These are phyloP conservation scores for Abrostola tripartita DNA, from an alignment of 2,888 invertebrate species.

Conservation along the genomic window DNA sequence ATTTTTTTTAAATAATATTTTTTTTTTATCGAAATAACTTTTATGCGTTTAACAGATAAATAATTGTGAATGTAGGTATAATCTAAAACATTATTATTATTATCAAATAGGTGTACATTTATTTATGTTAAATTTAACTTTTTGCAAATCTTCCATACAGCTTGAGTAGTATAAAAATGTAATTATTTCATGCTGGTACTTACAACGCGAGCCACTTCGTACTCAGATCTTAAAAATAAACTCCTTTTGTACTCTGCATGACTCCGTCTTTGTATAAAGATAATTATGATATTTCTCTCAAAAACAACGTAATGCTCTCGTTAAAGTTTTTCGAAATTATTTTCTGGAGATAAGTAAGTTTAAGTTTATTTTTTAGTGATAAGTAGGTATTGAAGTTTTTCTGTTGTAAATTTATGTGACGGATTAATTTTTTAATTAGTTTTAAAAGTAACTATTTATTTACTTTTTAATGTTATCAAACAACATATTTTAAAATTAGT, in stretches of 20 bases:
- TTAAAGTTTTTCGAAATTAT: slow-evolving; percentile 13
- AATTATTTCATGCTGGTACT: slow-evolving; percentile 59
- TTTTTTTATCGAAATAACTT: no score
- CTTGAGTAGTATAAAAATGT: slow-evolving; percentile 57
- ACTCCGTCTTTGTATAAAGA: slow-evolving; percentile 51
- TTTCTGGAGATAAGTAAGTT: background rate
- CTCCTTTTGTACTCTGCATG: slow-evolving; percentile 69
- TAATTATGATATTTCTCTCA: slow-evolving; percentile 51
- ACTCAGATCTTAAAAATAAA: slow-evolving; percentile 73
- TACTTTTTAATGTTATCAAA: no score
- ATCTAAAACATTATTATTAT: no score
- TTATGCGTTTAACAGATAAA: no score
- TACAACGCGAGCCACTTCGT: slow-evolving; percentile 55
- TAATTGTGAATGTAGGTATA: no score
- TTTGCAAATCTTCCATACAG: slow-evolving; percentile 39
- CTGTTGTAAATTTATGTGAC: no score
- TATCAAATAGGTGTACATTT: no score
- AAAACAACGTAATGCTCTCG: slow-evolving; percentile 31
- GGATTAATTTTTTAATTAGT: no score
- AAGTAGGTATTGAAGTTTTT: no score
- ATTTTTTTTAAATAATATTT: background rate
- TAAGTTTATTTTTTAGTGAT: slow-evolving; percentile 1
- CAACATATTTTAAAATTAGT: no score
- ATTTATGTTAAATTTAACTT: slow-evolving; percentile 15
- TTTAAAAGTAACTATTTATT: no score